Conservation (phyloP, 2,797 vertebrate genomes). For the Enteromius thamalakanensis region DNA sequence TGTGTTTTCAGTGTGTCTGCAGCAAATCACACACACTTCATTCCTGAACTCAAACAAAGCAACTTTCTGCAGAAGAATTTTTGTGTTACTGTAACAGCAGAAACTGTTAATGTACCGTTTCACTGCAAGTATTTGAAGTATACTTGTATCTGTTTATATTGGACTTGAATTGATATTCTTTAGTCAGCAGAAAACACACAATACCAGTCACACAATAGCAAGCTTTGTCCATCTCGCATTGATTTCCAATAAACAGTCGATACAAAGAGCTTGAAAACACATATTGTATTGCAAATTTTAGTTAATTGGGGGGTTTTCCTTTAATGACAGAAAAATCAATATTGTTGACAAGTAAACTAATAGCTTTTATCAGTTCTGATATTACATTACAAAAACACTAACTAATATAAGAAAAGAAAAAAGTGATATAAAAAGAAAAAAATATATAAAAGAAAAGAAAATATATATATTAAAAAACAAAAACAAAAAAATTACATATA, state of each 20-base stretch:
- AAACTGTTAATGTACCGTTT: neutral
- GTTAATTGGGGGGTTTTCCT: neutral
- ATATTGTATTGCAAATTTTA: neutral
- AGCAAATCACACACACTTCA: constrained; percentile 13
- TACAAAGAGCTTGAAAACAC: neutral
- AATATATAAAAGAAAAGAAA: too few relatives aligned
- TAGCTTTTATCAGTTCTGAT: neutral
- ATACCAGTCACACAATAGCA: neutral
- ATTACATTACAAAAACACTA: neutral
- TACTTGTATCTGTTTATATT: neutral
- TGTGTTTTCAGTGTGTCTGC: constrained; percentile 12
- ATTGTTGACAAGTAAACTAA: neutral
- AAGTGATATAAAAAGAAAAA: too few relatives aligned
- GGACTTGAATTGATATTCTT: neutral
- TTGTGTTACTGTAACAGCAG: neutral
- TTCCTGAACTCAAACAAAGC: neutral
- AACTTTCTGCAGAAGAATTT: neutral
- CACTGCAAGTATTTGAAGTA: neutral
- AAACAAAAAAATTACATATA: too few relatives aligned
- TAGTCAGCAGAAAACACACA: neutral
- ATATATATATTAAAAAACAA: too few relatives aligned
- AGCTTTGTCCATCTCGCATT: neutral
- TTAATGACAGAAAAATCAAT: neutral
- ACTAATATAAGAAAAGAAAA: neutral
- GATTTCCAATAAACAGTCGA: constrained; percentile 4